Evolutionary conservation across 2,797 vertebrate species (phyloP).

Genomic region (Hafferia zeledoni): DNA sequence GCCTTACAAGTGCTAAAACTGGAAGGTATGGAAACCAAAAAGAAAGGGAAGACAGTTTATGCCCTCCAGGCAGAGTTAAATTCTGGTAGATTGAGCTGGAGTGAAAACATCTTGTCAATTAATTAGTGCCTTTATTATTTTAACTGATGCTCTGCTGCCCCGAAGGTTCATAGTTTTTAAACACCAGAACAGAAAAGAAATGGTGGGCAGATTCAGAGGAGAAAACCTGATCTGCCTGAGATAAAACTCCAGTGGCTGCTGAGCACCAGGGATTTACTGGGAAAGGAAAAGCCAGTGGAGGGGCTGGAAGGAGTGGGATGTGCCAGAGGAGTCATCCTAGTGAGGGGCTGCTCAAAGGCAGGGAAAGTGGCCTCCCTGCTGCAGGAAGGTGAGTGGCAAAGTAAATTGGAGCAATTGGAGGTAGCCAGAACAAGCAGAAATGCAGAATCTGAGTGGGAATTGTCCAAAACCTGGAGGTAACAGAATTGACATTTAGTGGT

Average conservation of each 20-base stretch:
- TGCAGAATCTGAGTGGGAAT: background rate
- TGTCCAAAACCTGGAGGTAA: background rate
- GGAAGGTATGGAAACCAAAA: background rate
- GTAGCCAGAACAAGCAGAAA: background rate
- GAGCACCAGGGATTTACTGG: background rate
- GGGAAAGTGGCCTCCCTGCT: background rate
- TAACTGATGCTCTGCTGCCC: constrained; percentile 2
- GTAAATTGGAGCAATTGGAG: background rate
- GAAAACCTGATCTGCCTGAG: background rate
- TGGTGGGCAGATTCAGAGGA: background rate
- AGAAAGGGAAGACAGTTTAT: constrained; percentile 9
- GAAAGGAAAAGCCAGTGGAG: background rate
- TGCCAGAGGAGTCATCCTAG: fast-evolving
- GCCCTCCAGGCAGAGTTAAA: constrained; percentile 42
- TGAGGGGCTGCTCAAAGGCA: background rate
- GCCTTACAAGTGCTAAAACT: background rate
- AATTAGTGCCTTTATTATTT: constrained; percentile 58
- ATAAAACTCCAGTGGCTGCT: background rate
- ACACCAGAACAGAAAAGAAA: background rate
- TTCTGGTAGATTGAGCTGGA: constrained; percentile 33
- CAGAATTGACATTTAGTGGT: background rate
- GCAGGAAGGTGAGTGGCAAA: background rate
- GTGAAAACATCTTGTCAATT: constrained; percentile 63
- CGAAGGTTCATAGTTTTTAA: background rate
- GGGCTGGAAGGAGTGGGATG: background rate